Percentiles rank a stretch among this genome's conserved stretches.
Conservation (phyloP, 2,797 vertebrate species). For the Sebastes kiyomatsui region DNA sequence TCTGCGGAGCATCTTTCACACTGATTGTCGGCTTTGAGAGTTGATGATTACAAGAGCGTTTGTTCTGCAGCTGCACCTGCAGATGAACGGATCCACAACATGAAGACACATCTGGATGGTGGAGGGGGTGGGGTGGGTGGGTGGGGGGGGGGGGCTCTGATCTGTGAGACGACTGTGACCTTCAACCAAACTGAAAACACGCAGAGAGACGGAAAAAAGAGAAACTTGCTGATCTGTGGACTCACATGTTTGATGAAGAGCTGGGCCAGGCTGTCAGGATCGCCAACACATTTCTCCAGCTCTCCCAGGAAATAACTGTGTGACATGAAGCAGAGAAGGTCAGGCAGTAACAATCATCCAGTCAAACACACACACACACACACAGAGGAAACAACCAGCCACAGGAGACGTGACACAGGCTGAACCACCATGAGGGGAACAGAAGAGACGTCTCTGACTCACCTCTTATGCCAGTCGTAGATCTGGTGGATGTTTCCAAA, state of each 20-base stretch:
- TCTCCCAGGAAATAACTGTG: slow-evolving; percentile 97
- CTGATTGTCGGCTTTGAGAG: slow-evolving; percentile 15
- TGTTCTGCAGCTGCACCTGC: slow-evolving; percentile 36
- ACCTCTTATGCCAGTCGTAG: slow-evolving; percentile 98
- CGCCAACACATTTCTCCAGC: slow-evolving; percentile 94
- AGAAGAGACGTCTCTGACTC: slow-evolving; percentile 66
- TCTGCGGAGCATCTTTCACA: slow-evolving; percentile 10
- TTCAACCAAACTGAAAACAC: slow-evolving; percentile 24
- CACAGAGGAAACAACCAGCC: slow-evolving; percentile 21
- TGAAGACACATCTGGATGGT: slow-evolving; percentile 46
- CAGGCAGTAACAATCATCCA: slow-evolving; percentile 22
- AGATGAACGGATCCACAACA: slow-evolving; percentile 18
- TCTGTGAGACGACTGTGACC: slow-evolving; percentile 5
- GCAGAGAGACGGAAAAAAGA: background rate
- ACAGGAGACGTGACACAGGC: slow-evolving; percentile 7
- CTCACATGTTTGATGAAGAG: slow-evolving; percentile 97
- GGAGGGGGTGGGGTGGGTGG: background rate
- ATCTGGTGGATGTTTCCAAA: slow-evolving; percentile 99
- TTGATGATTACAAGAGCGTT: slow-evolving; percentile 4
- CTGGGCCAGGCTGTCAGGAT: slow-evolving; percentile 92
- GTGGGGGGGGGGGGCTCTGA: background rate
- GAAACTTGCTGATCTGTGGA: slow-evolving; percentile 25
- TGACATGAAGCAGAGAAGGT: slow-evolving; percentile 47
- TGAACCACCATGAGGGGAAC: background rate
- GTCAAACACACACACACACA: background rate